Base-by-base conservation (phyloP, 2,113 vertebrate species). In the Cepphus grylle region DNA sequence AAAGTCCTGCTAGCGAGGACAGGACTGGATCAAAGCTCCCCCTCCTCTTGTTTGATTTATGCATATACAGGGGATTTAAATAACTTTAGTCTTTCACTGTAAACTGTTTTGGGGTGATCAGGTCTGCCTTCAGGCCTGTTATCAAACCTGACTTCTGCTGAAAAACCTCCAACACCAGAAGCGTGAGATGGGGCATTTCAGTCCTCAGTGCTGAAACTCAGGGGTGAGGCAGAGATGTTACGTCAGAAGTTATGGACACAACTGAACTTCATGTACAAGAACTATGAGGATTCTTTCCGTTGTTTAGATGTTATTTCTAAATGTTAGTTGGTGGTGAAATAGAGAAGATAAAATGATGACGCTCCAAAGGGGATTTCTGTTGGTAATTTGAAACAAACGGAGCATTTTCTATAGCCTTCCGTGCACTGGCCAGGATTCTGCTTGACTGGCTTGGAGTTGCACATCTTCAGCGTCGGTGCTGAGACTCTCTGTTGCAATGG, bases 91-190 rank as follows among this genome's bases (percentile, higher is more conserved):
- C 88, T 91, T 87, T 69, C 16, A 14, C 43, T 89, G 91, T 25
- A 50, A 81, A 81, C 30, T 86, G 56, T 66, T 95, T 62, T 63
- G n/a, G 22, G 26, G 6, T 56, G 94, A 96, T 93, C 58, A 69
- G 13, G 61, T 95, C 96, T 94, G 74, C 95, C 93, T 86, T 96
- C 81, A 40, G 30, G 49, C 67, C 55, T 81, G 26, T 94, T 91
- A 93, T 42, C 72, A 84, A 86, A 90, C 13, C 38, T 61, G 62
- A 6, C 55, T 73, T 87, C 61, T 89, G 50, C 76, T 95, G 76
- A 92, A 93, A 89, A 88, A 7, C 30, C 34, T 87, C 36, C 78
- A 58, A 2, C 26, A 6, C 32, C 43, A 4, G 5, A 55, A 80
- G 70, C 61, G 82, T 47, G 66, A 81, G 69, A 38, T 73, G 25